These are phyloP conservation scores for Oligia strigilis DNA, from an alignment of 2,888 invertebrate species.

Conservation along the genomic window DNA sequence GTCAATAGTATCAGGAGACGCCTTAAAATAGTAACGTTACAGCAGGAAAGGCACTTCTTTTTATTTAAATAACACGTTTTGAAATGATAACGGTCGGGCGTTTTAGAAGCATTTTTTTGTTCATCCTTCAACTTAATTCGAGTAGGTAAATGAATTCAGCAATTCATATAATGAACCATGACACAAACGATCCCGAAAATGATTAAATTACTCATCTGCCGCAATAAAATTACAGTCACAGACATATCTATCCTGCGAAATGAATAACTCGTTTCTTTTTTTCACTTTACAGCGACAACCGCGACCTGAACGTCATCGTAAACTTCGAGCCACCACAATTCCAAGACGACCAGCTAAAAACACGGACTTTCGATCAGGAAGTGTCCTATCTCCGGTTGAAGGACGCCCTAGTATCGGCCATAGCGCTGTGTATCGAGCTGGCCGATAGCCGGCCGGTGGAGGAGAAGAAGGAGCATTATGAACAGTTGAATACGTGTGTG, in stretches of 20 bases:
- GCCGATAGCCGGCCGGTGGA: slow-evolving; percentile 74
- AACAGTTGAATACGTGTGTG: slow-evolving; percentile 77
- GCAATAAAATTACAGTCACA: background rate
- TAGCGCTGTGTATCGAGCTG: slow-evolving; percentile 82
- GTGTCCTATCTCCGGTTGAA: slow-evolving; percentile 82
- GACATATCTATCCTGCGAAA: too few relatives aligned
- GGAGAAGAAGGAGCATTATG: slow-evolving; percentile 74
- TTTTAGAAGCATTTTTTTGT: background rate
- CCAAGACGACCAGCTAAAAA: slow-evolving; percentile 77
- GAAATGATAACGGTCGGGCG: too few relatives aligned
- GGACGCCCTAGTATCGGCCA: slow-evolving; percentile 81
- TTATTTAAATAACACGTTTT: too few relatives aligned
- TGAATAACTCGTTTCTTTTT: background rate
- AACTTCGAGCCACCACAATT: slow-evolving; percentile 92
- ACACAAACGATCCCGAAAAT: background rate
- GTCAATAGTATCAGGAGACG: too few relatives aligned
- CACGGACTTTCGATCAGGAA: slow-evolving; percentile 82
- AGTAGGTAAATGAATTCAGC: background rate
- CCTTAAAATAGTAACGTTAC: too few relatives aligned
- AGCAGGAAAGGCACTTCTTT: too few relatives aligned
- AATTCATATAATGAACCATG: background rate
- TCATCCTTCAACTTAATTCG: background rate
- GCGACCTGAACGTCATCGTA: slow-evolving; percentile 93
- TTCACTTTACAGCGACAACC: slow-evolving; percentile 91
- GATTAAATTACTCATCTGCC: background rate